phyloP scores from a whole-genome alignment of 2,888 invertebrate species.

The Caenorhabditis wallacei region DNA sequence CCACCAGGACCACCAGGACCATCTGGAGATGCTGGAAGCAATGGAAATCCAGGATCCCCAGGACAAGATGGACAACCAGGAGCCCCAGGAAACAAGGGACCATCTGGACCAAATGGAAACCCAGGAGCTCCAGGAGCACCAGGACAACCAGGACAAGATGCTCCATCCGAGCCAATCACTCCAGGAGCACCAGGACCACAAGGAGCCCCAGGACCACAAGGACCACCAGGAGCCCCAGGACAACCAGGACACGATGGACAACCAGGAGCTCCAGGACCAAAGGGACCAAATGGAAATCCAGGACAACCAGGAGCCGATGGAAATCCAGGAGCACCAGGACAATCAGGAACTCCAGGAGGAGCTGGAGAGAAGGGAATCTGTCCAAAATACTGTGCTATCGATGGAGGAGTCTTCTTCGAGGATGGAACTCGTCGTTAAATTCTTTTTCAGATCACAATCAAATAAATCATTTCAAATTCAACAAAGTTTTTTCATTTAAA shows the following conservation, averaged over 20 bases:
- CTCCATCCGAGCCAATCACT: constrained; percentile 62
- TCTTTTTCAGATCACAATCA: not conserved
- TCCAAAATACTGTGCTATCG: constrained; percentile 74
- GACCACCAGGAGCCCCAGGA: constrained; percentile 77
- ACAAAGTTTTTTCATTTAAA: not conserved
- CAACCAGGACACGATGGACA: constrained; percentile 72
- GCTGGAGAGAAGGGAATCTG: constrained; percentile 65
- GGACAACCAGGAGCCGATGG: constrained; percentile 68
- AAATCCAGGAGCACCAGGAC: constrained; percentile 67
- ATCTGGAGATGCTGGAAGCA: constrained; percentile 70
- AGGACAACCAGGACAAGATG: constrained; percentile 66
- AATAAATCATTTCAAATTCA: constrained; percentile 16
- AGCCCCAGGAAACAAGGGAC: constrained; percentile 65
- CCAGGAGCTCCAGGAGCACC: constrained; percentile 68
- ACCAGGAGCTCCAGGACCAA: constrained; percentile 70
- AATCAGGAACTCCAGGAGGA: constrained; percentile 70
- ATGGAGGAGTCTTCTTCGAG: constrained; percentile 79
- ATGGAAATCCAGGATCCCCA: constrained; percentile 73
- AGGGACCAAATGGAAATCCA: constrained; percentile 69
- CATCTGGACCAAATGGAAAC: constrained; percentile 63
- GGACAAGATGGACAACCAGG: constrained; percentile 68
- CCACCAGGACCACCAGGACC: constrained; percentile 76
- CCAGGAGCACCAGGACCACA: constrained; percentile 74
- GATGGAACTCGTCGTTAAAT: constrained; percentile 75
- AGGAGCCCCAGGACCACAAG: constrained; percentile 76